phyloP scores from a whole-genome alignment of 2,113 vertebrate species.

The Aviceda subcristata region DNA sequence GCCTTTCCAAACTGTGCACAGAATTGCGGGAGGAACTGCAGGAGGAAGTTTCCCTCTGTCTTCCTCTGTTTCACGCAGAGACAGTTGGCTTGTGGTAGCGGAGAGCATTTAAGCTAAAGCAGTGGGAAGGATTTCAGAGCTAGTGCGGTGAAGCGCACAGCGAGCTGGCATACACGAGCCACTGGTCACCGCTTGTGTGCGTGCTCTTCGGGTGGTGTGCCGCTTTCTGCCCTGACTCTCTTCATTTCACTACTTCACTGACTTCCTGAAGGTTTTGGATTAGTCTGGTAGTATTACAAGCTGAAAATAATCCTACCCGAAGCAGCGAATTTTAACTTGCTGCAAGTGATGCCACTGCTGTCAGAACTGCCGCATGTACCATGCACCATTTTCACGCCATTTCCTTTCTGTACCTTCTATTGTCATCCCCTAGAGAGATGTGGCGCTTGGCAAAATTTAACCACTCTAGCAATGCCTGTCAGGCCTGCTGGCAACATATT shows the following conservation, averaged over 20 bases:
- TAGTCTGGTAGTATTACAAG: background rate
- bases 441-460: background rate
- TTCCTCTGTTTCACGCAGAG: background rate
- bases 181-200: background rate
- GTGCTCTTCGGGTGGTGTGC: rapidly evolving
- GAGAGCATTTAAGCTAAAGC: background rate
- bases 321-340: background rate
- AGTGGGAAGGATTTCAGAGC: background rate
- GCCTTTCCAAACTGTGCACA: background rate
- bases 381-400: too few species aligned
- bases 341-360: background rate
- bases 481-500: background rate
- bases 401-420: background rate
- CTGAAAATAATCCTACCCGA: background rate
- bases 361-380: background rate
- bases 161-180: rapidly evolving
- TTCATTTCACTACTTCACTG: background rate
- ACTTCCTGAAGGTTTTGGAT: background rate
- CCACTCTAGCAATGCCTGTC: background rate
- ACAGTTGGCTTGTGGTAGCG: background rate
- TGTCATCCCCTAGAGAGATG: background rate
- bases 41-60: background rate
- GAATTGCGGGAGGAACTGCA: background rate
- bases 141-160: background rate
- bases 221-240: background rate